Conservation (phyloP, 2,888 invertebrate species). For the Drosophila mulleri region DNA sequence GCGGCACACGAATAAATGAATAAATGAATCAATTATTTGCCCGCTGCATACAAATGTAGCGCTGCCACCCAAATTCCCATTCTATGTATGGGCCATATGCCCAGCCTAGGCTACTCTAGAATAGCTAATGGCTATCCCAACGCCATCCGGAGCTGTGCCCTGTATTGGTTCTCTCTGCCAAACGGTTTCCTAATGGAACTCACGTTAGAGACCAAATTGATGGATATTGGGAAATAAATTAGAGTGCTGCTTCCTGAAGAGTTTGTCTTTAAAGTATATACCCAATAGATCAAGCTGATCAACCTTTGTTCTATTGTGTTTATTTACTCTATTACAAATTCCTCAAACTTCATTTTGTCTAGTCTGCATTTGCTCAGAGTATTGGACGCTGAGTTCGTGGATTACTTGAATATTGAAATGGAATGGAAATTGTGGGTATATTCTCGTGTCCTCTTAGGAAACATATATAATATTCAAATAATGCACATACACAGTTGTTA, state of each 20-base stretch:
- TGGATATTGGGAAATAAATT: not conserved
- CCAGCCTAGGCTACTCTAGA: not conserved
- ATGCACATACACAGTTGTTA: not conserved
- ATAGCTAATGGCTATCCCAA: conserved; percentile 7
- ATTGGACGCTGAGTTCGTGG: too few species aligned
- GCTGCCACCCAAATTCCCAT: conserved; percentile 5
- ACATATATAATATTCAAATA: not conserved
- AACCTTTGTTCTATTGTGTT: too few species aligned
- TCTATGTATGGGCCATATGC: not conserved
- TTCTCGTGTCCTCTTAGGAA: too few species aligned
- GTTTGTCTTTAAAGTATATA: not conserved
- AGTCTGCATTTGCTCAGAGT: too few species aligned
- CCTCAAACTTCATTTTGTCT: too few species aligned
- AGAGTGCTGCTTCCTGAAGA: not conserved
- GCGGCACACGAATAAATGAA: conserved; percentile 35
- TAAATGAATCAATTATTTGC: conserved; percentile 44
- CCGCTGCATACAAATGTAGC: conserved; percentile 42
- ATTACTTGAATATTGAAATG: too few species aligned
- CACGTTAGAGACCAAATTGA: not conserved
- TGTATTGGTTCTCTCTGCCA: not conserved
- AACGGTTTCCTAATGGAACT: not conserved
- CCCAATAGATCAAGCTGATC: not conserved
- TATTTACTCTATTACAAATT: too few species aligned
- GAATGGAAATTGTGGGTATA: too few species aligned
- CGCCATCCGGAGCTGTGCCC: not conserved